A percentile compares a stretch with the other conserved stretches of the same genome.
These are phyloP conservation scores for Myiopsitta monachus DNA, from an alignment of 2,113 vertebrate species.

Conservation along the genomic window DNA sequence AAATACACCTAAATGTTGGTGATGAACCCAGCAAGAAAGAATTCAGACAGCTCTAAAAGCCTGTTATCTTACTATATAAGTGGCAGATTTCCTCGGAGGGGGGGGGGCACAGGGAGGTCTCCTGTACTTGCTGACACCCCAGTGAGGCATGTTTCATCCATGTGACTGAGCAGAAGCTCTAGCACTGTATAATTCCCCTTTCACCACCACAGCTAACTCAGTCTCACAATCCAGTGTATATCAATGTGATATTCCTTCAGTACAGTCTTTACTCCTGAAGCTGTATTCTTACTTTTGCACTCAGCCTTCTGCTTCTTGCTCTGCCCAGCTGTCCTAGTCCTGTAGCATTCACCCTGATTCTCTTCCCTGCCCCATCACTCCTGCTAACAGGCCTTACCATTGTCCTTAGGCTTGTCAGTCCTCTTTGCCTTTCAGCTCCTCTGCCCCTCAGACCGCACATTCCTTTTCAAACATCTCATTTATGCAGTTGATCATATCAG, in stretches of 20 bases:
- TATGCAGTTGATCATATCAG: neutral
- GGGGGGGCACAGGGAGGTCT: neutral
- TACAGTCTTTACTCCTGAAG: neutral
- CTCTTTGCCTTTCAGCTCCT: neutral
- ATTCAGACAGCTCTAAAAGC: neutral
- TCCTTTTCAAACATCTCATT: neutral
- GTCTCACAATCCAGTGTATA: accelerated
- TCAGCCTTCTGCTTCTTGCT: neutral
- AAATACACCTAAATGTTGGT: neutral
- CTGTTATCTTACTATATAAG: neutral
- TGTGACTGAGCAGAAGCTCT: neutral
- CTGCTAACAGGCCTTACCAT: neutral
- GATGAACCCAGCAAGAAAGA: neutral
- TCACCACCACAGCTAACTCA: neutral
- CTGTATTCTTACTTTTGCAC: neutral
- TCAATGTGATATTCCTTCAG: neutral
- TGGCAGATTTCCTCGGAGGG: neutral
- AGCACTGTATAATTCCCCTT: neutral
- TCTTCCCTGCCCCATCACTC: neutral
- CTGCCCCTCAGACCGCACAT: neutral
- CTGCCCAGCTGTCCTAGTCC: neutral
- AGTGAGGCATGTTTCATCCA: neutral
- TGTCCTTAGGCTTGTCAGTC: neutral
- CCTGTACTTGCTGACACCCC: neutral
- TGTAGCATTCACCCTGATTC: neutral